phyloP scores from a whole-genome alignment of 2,888 invertebrate genomes.

The Ischnura elegans region DNA sequence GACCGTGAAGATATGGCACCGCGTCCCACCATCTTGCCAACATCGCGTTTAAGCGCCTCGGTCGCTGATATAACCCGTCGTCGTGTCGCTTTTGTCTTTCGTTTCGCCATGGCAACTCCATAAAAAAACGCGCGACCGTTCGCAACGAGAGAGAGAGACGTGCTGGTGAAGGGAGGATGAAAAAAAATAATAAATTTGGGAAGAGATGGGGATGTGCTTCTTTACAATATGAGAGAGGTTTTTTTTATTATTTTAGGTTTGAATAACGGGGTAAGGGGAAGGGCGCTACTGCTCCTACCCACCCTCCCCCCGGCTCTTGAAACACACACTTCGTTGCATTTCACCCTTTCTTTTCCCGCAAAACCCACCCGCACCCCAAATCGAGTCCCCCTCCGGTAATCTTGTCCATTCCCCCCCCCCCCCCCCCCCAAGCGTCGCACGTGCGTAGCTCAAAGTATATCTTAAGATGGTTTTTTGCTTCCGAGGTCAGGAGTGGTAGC shows the following conservation, averaged over 20 bases:
- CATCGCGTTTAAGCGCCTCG: neutral
- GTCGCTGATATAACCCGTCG: neutral
- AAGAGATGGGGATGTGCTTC: slow-evolving; percentile 6
- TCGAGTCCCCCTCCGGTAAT: neutral
- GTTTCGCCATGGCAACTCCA: slow-evolving; percentile 11
- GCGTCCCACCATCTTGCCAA: slow-evolving; percentile 23
- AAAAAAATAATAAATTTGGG: neutral
- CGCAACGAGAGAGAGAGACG: neutral
- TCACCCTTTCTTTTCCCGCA: neutral
- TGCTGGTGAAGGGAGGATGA: neutral
- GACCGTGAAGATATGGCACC: neutral
- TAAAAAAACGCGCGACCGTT: neutral
- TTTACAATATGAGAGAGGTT: neutral
- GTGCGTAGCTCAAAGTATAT: neutral
- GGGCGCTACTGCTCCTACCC: neutral
- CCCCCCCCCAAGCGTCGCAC: neutral
- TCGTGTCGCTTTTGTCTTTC: neutral
- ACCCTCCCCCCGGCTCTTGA: neutral
- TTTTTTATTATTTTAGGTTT: slow-evolving; percentile 7
- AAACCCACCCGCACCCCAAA: neutral
- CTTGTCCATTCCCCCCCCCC: neutral
- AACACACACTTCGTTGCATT: slow-evolving; percentile 1
- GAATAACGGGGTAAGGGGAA: neutral
- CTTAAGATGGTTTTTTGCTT: neutral
- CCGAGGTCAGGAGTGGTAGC: neutral